Evolutionary conservation across 2,797 vertebrate genomes (phyloP).

Genomic region (Bucorvus abyssinicus): DNA sequence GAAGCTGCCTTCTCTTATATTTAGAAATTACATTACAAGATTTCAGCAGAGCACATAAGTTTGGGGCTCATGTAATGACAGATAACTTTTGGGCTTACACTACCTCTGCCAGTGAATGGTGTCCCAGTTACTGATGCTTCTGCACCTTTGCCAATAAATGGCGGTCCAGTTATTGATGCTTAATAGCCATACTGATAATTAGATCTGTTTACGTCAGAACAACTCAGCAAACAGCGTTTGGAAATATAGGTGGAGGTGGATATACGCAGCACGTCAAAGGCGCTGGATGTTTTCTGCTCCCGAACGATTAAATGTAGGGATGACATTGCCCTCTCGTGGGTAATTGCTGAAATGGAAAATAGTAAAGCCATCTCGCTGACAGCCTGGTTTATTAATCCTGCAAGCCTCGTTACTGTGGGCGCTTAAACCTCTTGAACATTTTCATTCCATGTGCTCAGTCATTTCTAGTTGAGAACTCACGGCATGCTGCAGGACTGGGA

Average conservation of each 20-base stretch:
- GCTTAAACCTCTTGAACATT: not conserved
- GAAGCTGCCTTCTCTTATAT: not conserved
- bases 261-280: fast-evolving
- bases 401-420: not conserved
- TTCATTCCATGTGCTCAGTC: not conserved
- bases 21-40: not conserved
- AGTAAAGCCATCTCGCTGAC: not conserved
- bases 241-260: not conserved
- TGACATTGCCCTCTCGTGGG: slow-evolving; percentile 67
- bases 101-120: not conserved
- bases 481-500: not conserved
- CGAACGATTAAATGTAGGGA: not conserved
- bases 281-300: not conserved
- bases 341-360: not conserved
- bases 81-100: not conserved
- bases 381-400: not conserved
- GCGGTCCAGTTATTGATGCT: not conserved
- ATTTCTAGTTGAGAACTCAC: not conserved
- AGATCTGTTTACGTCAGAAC: not conserved
- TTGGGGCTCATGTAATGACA: not conserved
- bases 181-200: not conserved
- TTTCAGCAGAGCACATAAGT: not conserved
- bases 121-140: not conserved
- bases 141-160: not conserved
- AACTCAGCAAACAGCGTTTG: not conserved